These are phyloP conservation scores for Zaprionus camerounensis DNA, from an alignment of 1,140 invertebrate genomes.

Conservation along the genomic window DNA sequence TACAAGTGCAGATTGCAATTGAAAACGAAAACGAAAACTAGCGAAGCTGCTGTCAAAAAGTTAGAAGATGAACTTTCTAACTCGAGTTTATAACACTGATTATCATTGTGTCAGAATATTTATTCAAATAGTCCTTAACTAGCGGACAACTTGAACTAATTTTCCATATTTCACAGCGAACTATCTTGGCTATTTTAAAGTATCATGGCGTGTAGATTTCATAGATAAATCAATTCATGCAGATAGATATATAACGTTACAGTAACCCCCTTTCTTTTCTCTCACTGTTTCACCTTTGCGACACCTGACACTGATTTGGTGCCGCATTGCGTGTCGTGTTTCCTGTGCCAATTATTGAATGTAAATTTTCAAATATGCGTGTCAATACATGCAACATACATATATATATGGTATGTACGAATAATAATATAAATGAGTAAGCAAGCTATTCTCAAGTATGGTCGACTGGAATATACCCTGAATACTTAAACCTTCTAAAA, in stretches of 20 bases:
- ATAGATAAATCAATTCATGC: neutral
- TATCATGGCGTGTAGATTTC: neutral
- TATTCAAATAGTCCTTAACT: neutral
- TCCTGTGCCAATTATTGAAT: conserved; percentile 2
- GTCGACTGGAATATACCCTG: no score
- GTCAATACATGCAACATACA: neutral
- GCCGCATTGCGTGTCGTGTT: neutral
- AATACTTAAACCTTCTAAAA: no score
- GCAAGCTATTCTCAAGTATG: no score
- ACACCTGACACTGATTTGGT: neutral
- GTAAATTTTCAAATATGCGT: conserved; percentile 15
- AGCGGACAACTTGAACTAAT: neutral
- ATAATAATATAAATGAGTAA: neutral
- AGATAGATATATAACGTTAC: neutral
- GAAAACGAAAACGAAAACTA: neutral
- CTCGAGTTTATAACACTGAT: neutral
- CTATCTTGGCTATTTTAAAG: no score
- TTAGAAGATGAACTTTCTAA: neutral
- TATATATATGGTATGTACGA: neutral
- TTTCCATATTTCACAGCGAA: no score
- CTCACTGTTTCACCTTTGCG: neutral
- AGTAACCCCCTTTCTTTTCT: neutral
- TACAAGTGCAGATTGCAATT: neutral
- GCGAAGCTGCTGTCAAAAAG: neutral
- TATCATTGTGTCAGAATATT: neutral